Percentiles rank a stretch among this genome's conserved stretches.
phyloP scores from a whole-genome alignment of 2,113 vertebrate species.

The Motacilla alba region DNA sequence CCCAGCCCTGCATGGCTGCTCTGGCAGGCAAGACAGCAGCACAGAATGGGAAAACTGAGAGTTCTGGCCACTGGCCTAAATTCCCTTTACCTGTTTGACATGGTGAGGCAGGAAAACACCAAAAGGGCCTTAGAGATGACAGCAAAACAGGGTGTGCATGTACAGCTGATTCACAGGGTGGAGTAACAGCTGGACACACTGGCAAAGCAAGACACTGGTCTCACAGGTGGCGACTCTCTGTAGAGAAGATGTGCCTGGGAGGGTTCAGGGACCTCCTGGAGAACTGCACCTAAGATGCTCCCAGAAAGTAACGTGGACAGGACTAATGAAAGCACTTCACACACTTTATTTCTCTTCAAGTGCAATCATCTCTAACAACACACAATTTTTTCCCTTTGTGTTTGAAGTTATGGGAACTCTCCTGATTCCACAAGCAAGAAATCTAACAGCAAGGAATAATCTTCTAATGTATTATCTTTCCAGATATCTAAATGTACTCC shows the following conservation, averaged over 20 bases:
- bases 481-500: background rate
- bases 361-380: background rate
- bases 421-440: background rate
- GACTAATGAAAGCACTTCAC: background rate
- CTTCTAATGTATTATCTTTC: background rate
- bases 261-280: background rate
- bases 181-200: background rate
- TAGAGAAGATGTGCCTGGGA: background rate
- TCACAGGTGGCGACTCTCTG: fast-evolving
- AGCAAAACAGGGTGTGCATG: background rate
- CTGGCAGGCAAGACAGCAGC: background rate
- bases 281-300: background rate
- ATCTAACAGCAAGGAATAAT: background rate
- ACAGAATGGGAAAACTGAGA: background rate
- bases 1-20: background rate
- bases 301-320: background rate
- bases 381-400: background rate
- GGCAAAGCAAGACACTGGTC: background rate
- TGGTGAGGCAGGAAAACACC: background rate
- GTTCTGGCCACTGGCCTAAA: background rate
- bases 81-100: background rate
- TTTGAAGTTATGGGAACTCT: background rate
- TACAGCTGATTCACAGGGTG: background rate
- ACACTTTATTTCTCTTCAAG: background rate
- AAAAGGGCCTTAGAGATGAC: background rate